phyloP scores from a whole-genome alignment of 2,888 invertebrate species.

The Gari tellinella region DNA sequence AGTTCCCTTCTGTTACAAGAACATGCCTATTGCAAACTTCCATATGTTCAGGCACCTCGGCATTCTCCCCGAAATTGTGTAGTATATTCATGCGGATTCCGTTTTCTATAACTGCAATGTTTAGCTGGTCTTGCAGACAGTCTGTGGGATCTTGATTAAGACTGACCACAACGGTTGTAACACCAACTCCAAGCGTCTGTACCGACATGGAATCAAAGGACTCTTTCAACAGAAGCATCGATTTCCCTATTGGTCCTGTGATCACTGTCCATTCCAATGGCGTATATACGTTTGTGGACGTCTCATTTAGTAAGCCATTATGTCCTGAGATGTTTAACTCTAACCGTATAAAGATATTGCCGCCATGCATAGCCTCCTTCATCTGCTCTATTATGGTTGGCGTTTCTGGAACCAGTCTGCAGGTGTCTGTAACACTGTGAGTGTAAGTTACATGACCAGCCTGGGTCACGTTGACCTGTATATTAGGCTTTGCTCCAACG shows the following conservation, averaged over 20 bases:
- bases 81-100: conserved; percentile 18
- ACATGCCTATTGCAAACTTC: conserved; percentile 43
- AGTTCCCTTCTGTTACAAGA: background rate
- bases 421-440: too few relatives aligned
- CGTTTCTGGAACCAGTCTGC: too few relatives aligned
- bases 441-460: too few relatives aligned
- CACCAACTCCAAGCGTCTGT: conserved; percentile 35
- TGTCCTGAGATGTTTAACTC: too few relatives aligned
- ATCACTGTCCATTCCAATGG: conserved; percentile 33
- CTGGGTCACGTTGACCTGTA: too few relatives aligned
- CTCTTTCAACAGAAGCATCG: conserved; percentile 41
- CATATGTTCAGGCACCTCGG: background rate
- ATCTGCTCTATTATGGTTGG: too few relatives aligned
- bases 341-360: too few relatives aligned
- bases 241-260: conserved; percentile 27
- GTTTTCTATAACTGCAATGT: conserved; percentile 16
- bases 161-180: conserved; percentile 13
- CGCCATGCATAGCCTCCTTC: too few relatives aligned
- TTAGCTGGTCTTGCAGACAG: conserved; percentile 21
- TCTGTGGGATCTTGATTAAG: conserved; percentile 29
- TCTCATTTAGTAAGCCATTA: too few relatives aligned
- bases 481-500: too few relatives aligned
- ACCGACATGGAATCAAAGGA: conserved; percentile 50
- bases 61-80: conserved; percentile 28
- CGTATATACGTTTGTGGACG: conserved; percentile 5